Conservation (phyloP, 2,797 vertebrate species). For the Tokudaia muenninki region DNA sequence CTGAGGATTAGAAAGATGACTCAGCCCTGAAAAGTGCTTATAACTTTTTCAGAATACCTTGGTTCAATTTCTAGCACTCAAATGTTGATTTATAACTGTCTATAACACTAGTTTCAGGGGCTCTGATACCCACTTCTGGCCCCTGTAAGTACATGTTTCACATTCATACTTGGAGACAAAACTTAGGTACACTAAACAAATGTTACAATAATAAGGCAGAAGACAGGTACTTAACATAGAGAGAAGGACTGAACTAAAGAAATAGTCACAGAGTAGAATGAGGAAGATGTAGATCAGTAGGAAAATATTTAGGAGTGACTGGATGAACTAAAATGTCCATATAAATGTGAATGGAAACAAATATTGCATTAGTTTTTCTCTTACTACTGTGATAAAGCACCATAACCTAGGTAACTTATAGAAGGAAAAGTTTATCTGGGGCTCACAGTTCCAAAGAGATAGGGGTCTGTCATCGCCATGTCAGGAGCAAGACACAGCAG, state of each 20-base stretch:
- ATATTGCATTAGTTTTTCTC: neutral
- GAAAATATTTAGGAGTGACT: neutral
- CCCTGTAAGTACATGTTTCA: neutral
- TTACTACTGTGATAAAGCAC: neutral
- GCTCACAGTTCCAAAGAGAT: neutral
- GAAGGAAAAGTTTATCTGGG: neutral
- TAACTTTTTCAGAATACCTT: neutral
- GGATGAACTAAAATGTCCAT: neutral
- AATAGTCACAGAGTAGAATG: neutral
- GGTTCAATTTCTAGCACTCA: neutral
- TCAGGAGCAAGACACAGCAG: too few relatives aligned
- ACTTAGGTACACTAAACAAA: neutral
- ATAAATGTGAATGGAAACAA: neutral
- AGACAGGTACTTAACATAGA: conserved; percentile 2
- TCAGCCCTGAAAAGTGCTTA: neutral
- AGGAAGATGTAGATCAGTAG: neutral
- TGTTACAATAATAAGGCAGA: neutral
- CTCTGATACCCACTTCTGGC: neutral
- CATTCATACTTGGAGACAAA: neutral
- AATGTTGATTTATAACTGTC: neutral
- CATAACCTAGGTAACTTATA: neutral
- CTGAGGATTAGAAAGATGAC: neutral
- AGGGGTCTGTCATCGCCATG: neutral
- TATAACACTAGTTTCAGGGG: neutral
- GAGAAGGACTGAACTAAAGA: neutral